Conservation (phyloP, 2,888 invertebrate genomes). For the Drosophila atripex region DNA sequence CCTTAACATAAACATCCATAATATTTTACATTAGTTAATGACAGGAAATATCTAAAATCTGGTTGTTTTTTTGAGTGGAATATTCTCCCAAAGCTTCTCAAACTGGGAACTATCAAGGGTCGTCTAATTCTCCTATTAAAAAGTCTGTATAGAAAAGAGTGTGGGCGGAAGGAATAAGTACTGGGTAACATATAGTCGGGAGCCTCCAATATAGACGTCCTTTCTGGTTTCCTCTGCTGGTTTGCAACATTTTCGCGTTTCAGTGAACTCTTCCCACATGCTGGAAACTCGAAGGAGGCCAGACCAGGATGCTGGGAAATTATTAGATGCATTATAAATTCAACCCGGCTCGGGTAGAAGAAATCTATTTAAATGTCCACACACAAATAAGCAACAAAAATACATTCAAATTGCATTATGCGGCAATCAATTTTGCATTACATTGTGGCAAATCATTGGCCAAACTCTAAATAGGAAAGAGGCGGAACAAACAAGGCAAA, state of each 20-base stretch:
- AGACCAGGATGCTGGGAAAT: slow-evolving; percentile 44
- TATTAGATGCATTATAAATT: slow-evolving; percentile 71
- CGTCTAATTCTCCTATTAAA: no score
- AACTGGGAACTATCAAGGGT: no score
- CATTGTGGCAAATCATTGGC: slow-evolving; percentile 46
- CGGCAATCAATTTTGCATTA: slow-evolving; percentile 51
- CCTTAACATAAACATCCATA: no score
- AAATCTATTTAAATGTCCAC: slow-evolving; percentile 2
- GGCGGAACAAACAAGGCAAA: slow-evolving; percentile 49
- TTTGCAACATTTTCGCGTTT: slow-evolving; percentile 38
- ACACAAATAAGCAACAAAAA: slow-evolving; percentile 7
- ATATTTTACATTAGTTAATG: no score
- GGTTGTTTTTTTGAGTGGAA: no score
- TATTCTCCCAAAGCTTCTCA: no score
- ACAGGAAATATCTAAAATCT: no score
- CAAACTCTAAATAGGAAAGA: slow-evolving; percentile 58
- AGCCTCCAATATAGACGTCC: no score
- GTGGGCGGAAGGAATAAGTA: no score
- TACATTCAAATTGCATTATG: slow-evolving; percentile 14
- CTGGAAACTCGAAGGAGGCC: slow-evolving; percentile 1
- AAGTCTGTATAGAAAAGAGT: no score
- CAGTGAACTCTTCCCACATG: slow-evolving; percentile 38
- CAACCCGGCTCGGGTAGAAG: background rate
- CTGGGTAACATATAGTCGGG: no score
- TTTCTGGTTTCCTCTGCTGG: slow-evolving; percentile 9